Evolutionary conservation across 2,113 vertebrate genomes (phyloP), one percentile per base, ranked within the genome.

Genomic region (Lonchura striata): DNA sequence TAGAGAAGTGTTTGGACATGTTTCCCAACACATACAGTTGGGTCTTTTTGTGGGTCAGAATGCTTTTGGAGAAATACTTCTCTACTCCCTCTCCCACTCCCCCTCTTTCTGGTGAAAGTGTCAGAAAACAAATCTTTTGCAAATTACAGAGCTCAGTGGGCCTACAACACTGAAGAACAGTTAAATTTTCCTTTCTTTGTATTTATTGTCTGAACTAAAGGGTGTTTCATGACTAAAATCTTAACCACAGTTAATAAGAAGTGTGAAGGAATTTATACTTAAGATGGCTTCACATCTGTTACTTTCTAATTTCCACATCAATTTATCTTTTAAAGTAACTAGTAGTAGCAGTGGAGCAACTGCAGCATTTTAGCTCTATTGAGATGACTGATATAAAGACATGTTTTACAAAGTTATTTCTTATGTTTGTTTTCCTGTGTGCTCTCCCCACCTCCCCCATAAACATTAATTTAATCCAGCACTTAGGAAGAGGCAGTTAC

Each of bases 11-110:
- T 86, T 75, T 86, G 91, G 93, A 86, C 96, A 86, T 88, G 94
- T 97, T 96, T 97, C 90, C 96, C 94, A 96, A 96, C 94, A 94
- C 52, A 94, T 93, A 95, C 93, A 96, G 83, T 76, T 85, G 93
- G 50, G 59, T 47, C 80, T 76, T 96, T 97, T 94, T 91, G 85
- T 95, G 86, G 54, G 59, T 95, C 92, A 94, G 81, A 96, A 95
- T 56, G n/a, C 57, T 75, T 90, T 91, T 86, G 83, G 60, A 97
- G 57, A 96, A 97, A 81, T 68, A 92, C 23, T n/a, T 82, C 20
- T 82, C 28, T 33, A 8, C 23, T 49, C 54, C 72, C 44, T 71
- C 65, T 65, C 65, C 65, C 80, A 64, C 12, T 11, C 22, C 20
- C 31, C 15, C 79, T 25, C 74, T 86, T 95, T 69, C 53, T 82